phyloP scores from a whole-genome alignment of 2,888 invertebrate genomes.

The Eurytoma californica region DNA sequence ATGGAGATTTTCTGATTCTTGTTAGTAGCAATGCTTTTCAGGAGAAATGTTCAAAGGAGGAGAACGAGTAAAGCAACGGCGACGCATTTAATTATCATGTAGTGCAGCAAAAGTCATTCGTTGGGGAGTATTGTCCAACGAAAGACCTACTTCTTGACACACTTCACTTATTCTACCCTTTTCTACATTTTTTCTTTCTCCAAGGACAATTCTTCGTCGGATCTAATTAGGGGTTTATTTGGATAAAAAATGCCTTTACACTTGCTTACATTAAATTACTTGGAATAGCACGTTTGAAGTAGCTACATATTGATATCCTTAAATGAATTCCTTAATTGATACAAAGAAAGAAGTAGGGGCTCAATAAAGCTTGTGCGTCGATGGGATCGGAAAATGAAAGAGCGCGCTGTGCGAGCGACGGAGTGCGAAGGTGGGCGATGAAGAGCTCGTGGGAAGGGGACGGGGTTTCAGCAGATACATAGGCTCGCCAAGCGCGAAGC shows the following conservation, averaged over 20 bases:
- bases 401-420: background rate
- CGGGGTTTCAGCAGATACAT: background rate
- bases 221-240: slow-evolving; percentile 19
- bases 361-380: no score
- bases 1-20: no score
- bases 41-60: background rate
- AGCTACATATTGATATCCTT: no score
- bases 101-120: background rate
- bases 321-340: no score
- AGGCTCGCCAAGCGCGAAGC: background rate
- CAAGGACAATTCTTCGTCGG: slow-evolving; percentile 5
- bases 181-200: background rate
- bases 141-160: slow-evolving; percentile 27
- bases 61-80: background rate
- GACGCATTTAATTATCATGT: slow-evolving; percentile 29
- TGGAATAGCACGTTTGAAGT: no score
- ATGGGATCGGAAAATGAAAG: background rate
- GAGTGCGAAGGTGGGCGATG: background rate
- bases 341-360: no score
- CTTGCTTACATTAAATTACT: no score
- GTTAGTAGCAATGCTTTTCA: background rate
- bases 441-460: background rate
- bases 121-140: slow-evolving; percentile 11
- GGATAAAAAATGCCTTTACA: background rate
- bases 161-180: slow-evolving; percentile 15